Conservation (phyloP, 2,888 invertebrate genomes). For the Drosophila paucipuncta region DNA sequence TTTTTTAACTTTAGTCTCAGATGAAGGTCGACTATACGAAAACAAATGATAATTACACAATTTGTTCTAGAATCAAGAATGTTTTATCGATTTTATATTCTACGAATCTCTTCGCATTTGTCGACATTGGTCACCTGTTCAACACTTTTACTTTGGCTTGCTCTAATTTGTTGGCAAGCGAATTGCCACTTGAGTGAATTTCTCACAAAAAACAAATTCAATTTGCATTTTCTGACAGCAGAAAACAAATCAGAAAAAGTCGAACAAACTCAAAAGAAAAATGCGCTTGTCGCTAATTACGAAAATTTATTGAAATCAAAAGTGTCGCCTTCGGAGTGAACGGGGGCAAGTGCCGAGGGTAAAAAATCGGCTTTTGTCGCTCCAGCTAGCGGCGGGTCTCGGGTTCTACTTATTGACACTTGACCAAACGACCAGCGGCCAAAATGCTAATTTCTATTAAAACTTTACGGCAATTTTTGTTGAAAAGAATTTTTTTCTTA, state of each 20-base stretch:
- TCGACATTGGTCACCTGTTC: slow-evolving; percentile 51
- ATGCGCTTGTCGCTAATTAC: slow-evolving; percentile 73
- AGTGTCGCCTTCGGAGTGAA: slow-evolving; percentile 56
- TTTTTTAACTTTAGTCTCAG: background rate
- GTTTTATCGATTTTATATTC: slow-evolving; percentile 3
- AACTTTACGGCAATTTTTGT: slow-evolving; percentile 67
- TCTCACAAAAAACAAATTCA: slow-evolving; percentile 59
- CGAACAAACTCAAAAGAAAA: slow-evolving; percentile 57
- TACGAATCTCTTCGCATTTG: slow-evolving; percentile 29
- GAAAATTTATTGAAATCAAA: slow-evolving; percentile 78
- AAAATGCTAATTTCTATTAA: slow-evolving; percentile 78
- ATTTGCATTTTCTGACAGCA: slow-evolving; percentile 70
- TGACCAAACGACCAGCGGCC: slow-evolving; percentile 73
- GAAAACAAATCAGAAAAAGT: slow-evolving; percentile 26
- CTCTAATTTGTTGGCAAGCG: slow-evolving; percentile 43
- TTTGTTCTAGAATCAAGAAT: background rate
- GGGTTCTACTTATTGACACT: slow-evolving; percentile 72
- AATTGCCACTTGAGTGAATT: slow-evolving; percentile 66
- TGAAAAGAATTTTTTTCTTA: slow-evolving; percentile 47
- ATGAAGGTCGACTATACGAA: background rate
- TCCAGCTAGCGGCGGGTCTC: slow-evolving; percentile 33
- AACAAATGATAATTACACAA: background rate
- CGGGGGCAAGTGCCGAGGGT: background rate
- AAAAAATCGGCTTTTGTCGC: slow-evolving; percentile 55
- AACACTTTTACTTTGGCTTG: slow-evolving; percentile 39